Percentiles rank a stretch among this genome's conserved stretches.
phyloP scores from a whole-genome alignment of 2,888 invertebrate genomes.

The Acleris emargana region DNA sequence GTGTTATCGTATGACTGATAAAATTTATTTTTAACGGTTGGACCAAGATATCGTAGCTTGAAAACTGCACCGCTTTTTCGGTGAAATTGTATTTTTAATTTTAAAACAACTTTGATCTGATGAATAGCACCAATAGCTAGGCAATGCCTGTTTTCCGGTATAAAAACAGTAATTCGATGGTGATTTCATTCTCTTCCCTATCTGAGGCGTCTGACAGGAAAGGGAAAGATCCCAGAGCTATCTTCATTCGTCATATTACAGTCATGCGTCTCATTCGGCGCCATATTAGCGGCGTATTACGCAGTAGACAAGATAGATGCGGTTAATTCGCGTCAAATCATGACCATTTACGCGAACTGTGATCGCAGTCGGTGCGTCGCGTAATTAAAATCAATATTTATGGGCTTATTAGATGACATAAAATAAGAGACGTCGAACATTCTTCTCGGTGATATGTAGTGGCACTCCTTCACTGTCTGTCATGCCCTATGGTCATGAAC shows the following conservation, averaged over 20 bases:
- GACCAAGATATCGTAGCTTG: too few relatives aligned
- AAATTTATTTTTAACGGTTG: background rate
- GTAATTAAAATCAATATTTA: slow-evolving; percentile 71
- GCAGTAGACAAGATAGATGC: slow-evolving; percentile 29
- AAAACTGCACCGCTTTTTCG: too few relatives aligned
- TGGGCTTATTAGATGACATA: slow-evolving; percentile 57
- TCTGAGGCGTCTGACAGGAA: background rate
- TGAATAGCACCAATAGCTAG: too few relatives aligned
- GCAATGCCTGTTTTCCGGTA: too few relatives aligned
- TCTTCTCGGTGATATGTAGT: slow-evolving; percentile 53
- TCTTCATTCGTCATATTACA: slow-evolving; percentile 19
- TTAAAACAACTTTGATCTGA: too few relatives aligned
- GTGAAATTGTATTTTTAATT: too few relatives aligned
- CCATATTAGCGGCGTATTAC: slow-evolving; percentile 26
- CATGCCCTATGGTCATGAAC: slow-evolving; percentile 34
- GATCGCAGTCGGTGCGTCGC: slow-evolving; percentile 48
- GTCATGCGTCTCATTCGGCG: slow-evolving; percentile 17
- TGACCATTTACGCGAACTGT: slow-evolving; percentile 53
- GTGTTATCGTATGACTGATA: background rate
- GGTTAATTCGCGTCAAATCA: slow-evolving; percentile 49
- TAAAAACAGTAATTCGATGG: background rate
- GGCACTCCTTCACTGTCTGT: slow-evolving; percentile 45
- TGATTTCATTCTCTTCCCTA: background rate
- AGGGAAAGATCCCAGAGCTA: background rate
- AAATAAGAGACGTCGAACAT: slow-evolving; percentile 52